A percentile compares a stretch with the other conserved stretches of the same genome.
Conservation (phyloP, 2,888 invertebrate genomes). For the Nomada ferruginata region DNA sequence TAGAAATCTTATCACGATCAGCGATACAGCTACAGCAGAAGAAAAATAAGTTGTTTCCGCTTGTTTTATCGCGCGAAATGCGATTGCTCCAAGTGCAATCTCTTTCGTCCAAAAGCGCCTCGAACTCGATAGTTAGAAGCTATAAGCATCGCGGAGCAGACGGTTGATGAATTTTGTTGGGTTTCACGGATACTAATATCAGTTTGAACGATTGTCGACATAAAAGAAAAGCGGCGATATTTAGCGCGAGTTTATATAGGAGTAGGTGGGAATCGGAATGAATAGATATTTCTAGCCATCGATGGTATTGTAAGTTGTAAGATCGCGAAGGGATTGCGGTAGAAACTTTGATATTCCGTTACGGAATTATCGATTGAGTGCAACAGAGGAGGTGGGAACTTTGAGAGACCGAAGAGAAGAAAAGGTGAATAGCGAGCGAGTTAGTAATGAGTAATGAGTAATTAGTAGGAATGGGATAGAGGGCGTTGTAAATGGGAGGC, state of each 20-base stretch:
- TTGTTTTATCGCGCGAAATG: slow-evolving; percentile 1
- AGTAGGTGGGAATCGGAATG: too few relatives aligned
- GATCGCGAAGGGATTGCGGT: slow-evolving; percentile 1
- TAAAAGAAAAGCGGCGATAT: too few relatives aligned
- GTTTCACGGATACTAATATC: too few relatives aligned
- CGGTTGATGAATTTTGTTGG: background rate
- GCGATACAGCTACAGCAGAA: background rate
- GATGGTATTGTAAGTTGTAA: background rate
- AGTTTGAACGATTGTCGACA: background rate
- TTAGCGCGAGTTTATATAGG: too few relatives aligned
- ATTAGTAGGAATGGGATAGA: background rate
- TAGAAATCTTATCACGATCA: slow-evolving; percentile 22
- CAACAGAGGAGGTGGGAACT: background rate
- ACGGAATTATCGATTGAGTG: slow-evolving; percentile 38
- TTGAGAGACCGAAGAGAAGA: background rate
- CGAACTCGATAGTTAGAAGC: background rate
- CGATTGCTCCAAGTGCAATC: background rate
- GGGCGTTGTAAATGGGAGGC: background rate
- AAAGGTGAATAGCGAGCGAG: background rate
- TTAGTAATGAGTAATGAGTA: background rate
- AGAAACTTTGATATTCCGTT: slow-evolving; percentile 38
- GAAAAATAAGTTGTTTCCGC: background rate
- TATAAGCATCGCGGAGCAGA: background rate
- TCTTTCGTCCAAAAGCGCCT: background rate
- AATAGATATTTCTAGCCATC: too few relatives aligned